phyloP scores from a whole-genome alignment of 1,140 invertebrate genomes.

The Platorchestia sp. region DNA sequence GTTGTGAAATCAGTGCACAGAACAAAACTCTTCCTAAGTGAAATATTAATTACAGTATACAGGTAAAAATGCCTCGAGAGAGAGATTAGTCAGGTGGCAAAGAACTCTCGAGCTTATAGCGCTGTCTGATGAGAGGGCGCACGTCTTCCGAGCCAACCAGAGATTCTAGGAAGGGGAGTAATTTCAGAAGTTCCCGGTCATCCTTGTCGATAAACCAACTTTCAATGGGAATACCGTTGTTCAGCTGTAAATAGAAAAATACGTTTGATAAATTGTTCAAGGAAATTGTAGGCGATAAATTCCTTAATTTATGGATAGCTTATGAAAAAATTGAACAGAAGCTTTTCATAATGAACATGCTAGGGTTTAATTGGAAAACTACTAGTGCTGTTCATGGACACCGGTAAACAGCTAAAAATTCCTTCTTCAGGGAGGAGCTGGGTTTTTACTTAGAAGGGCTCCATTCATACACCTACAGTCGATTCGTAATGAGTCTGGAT shows the following conservation, averaged over 20 bases:
- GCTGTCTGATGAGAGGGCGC: slow-evolving; percentile 88
- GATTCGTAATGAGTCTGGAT: no score
- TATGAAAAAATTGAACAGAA: no score
- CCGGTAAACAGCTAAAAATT: no score
- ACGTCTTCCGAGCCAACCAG: slow-evolving; percentile 88
- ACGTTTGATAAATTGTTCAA: neutral
- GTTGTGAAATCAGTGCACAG: neutral
- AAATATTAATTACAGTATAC: neutral
- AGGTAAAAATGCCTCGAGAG: neutral
- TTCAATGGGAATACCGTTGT: slow-evolving; percentile 97
- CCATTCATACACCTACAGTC: no score
- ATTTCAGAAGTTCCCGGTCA: slow-evolving; percentile 91
- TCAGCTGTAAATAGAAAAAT: slow-evolving; percentile 76
- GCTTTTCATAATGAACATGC: no score
- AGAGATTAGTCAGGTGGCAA: slow-evolving; percentile 83
- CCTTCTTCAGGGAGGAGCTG: no score
- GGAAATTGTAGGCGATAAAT: neutral
- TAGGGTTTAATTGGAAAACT: no score
- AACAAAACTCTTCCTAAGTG: neutral
- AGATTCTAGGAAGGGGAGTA: slow-evolving; percentile 91
- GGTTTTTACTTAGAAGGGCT: no score
- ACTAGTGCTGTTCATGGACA: no score
- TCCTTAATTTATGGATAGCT: no score
- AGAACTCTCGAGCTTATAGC: slow-evolving; percentile 89
- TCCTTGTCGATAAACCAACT: slow-evolving; percentile 95